phyloP scores from a whole-genome alignment of 2,113 vertebrate species.

The Penelope pileata region DNA sequence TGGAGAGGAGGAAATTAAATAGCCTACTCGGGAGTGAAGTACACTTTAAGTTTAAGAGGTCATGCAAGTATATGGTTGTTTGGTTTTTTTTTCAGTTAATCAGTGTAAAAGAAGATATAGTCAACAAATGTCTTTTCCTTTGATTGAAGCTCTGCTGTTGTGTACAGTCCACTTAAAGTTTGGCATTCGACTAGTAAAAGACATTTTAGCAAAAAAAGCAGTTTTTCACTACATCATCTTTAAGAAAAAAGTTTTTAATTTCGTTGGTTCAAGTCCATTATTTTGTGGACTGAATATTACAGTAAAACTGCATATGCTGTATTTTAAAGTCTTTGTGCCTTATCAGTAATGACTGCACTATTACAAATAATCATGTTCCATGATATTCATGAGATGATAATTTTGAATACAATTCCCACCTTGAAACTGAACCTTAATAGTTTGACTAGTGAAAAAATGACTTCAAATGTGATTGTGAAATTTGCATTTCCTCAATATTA shows the following conservation, averaged over 20 bases:
- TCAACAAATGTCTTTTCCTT: not conserved
- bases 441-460: slow-evolving; percentile 48
- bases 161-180: not conserved
- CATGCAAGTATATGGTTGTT: not conserved
- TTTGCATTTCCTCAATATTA: slow-evolving; percentile 63
- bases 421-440: slow-evolving; percentile 53
- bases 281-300: not conserved
- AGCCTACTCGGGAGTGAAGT: not conserved
- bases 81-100: not conserved
- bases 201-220: not conserved
- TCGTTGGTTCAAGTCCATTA: not conserved
- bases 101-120: not conserved
- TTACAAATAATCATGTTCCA: slow-evolving; percentile 41
- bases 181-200: not conserved
- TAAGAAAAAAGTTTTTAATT: not conserved
- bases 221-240: not conserved
- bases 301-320: not conserved
- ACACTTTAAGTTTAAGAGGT: not conserved
- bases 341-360: not conserved
- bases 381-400: slow-evolving; percentile 48
- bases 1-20: not conserved
- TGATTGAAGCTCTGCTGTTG: not conserved
- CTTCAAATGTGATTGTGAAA: slow-evolving; percentile 53
- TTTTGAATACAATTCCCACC: slow-evolving; percentile 44
- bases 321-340: not conserved